Evolutionary conservation across 64 coral and sea anemone species (phyloP).

Genomic region (Montipora foliosa): DNA sequence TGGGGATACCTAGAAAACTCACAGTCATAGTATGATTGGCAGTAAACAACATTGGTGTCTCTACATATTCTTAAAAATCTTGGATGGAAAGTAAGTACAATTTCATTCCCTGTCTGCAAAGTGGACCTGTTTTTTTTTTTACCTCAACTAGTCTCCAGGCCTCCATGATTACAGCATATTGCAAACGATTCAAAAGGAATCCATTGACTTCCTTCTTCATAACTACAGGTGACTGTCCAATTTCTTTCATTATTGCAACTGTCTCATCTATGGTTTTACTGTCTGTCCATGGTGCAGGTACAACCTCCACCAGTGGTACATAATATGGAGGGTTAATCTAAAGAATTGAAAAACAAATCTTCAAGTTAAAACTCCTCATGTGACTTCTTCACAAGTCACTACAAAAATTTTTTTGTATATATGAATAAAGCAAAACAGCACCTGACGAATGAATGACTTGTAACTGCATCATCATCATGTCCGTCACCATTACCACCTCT

Average conservation of each 20-base stretch:
- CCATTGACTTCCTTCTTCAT: constrained; percentile 96
- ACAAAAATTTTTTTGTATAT: too few relatives aligned
- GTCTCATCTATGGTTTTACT: constrained; percentile 68
- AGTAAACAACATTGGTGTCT: too few relatives aligned
- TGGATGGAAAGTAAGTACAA: too few relatives aligned
- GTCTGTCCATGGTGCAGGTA: constrained; percentile 93
- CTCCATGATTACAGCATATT: constrained; percentile 96
- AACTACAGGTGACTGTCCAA: constrained; percentile 88
- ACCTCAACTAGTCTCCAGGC: constrained; percentile 98
- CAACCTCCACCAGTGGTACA: constrained; percentile 89
- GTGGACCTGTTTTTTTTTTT: not conserved
- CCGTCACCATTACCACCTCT: too few relatives aligned
- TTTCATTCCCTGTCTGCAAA: not conserved
- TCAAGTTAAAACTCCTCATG: too few relatives aligned
- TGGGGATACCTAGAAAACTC: too few relatives aligned
- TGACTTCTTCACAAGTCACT: too few relatives aligned
- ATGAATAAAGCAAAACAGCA: too few relatives aligned
- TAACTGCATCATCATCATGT: too few relatives aligned
- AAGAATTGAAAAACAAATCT: not conserved
- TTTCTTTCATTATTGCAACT: constrained; percentile 86
- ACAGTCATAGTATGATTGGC: too few relatives aligned
- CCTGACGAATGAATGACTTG: too few relatives aligned
- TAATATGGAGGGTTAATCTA: constrained; percentile 97
- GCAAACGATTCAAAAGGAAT: constrained; percentile 91
- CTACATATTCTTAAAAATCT: too few relatives aligned